These are phyloP conservation scores for Sebastes itinus DNA, from an alignment of 2,797 vertebrate genomes.

Conservation along the genomic window DNA sequence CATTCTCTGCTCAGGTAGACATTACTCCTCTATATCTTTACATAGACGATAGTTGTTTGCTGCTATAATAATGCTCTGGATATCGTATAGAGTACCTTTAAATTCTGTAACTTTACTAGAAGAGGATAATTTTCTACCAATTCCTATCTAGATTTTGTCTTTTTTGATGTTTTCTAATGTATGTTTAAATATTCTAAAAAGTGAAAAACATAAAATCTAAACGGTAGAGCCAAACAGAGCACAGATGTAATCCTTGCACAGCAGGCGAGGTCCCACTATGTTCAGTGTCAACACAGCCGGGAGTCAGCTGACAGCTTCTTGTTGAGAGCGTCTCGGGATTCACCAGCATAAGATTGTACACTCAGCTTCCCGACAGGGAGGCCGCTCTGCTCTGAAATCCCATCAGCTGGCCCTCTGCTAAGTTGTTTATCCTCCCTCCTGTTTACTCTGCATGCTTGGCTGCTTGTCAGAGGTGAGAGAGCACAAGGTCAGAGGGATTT, in stretches of 20 bases:
- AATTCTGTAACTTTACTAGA: background rate
- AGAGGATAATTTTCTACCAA: background rate
- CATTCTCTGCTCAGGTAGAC: too few species aligned
- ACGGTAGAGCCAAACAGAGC: background rate
- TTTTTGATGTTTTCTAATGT: background rate
- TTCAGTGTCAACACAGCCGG: slow-evolving; percentile 13
- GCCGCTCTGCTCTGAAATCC: slow-evolving; percentile 45
- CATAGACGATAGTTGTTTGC: too few species aligned
- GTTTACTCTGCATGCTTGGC: slow-evolving; percentile 60
- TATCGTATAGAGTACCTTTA: too few species aligned
- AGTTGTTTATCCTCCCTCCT: slow-evolving; percentile 64
- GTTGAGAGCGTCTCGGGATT: slow-evolving; percentile 5
- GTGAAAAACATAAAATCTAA: background rate
- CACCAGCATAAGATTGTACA: slow-evolving; percentile 10
- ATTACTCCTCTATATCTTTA: too few species aligned
- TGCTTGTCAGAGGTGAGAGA: slow-evolving; percentile 52
- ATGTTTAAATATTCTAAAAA: background rate
- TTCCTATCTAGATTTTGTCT: background rate
- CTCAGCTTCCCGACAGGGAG: slow-evolving; percentile 3
- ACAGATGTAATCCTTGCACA: background rate
- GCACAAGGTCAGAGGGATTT: slow-evolving; percentile 60
- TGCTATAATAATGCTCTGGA: too few species aligned
- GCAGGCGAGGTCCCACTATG: background rate
- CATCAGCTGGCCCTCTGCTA: slow-evolving; percentile 49
- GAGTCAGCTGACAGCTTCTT: slow-evolving; percentile 14